These are phyloP conservation scores for Boulengeromyrus knoepffleri DNA, from an alignment of 2,113 vertebrate species.

Conservation along the genomic window DNA sequence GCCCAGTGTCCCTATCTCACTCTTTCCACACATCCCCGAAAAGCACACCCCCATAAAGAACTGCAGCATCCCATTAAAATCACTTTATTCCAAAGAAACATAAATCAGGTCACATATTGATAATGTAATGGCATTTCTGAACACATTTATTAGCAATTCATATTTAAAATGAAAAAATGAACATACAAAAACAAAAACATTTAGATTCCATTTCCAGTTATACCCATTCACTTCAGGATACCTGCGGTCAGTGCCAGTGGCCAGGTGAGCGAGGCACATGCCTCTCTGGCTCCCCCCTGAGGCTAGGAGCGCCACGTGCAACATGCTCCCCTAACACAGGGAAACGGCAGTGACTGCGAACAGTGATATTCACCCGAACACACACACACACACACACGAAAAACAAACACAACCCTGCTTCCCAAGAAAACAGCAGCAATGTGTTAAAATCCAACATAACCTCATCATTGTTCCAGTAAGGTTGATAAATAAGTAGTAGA, in stretches of 20 bases:
- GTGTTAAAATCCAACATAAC: conserved; percentile 30
- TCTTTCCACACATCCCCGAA: background rate
- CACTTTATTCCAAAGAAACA: conserved; percentile 62
- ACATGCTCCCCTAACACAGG: background rate
- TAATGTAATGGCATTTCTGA: conserved; percentile 47
- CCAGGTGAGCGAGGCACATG: background rate
- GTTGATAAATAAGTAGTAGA: conserved; percentile 13
- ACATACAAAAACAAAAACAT: conserved; percentile 24
- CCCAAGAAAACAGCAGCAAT: conserved; percentile 32
- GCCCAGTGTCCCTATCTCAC: background rate
- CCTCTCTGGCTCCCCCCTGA: background rate
- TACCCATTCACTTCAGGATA: conserved; percentile 11
- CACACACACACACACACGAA: background rate
- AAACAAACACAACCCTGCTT: background rate
- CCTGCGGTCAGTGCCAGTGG: background rate
- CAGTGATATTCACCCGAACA: background rate
- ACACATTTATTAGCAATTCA: conserved; percentile 47
- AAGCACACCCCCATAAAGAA: conserved; percentile 23
- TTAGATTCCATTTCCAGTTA: conserved; percentile 40
- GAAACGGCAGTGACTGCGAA: background rate
- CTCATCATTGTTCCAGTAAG: background rate
- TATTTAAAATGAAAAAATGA: conserved; percentile 50
- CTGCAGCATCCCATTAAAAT: conserved; percentile 45
- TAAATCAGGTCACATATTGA: conserved; percentile 48
- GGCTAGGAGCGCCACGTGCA: background rate